Percentiles rank a stretch among this genome's conserved stretches.
Evolutionary conservation across 2,113 vertebrate species (phyloP).

Genomic region (Megalops atlanticus): DNA sequence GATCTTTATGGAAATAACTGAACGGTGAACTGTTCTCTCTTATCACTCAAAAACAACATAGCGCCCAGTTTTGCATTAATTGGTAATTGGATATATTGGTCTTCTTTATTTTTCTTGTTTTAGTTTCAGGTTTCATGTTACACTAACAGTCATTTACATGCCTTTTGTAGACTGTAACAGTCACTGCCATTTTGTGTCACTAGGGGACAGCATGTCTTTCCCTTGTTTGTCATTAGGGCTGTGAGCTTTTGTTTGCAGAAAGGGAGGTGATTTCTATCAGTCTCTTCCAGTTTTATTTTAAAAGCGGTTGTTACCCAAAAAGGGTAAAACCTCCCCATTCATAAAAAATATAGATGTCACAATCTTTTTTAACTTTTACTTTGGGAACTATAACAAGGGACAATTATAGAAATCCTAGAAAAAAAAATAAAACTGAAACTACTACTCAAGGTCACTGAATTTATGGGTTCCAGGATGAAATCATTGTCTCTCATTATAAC

Average conservation of each 20-base stretch:
- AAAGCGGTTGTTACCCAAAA: background rate
- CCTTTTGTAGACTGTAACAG: background rate
- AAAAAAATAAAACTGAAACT: background rate
- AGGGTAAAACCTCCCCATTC: conserved; percentile 17
- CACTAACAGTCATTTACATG: background rate
- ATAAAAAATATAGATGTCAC: conserved; percentile 23
- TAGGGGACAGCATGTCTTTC: conserved; percentile 21
- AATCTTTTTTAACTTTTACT: background rate
- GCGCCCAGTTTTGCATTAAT: too few relatives aligned
- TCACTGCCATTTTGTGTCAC: background rate
- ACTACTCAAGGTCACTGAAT: background rate
- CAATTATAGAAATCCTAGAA: background rate
- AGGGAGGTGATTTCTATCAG: background rate
- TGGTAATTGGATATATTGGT: too few relatives aligned
- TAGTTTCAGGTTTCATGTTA: too few relatives aligned
- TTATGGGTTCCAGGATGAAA: background rate
- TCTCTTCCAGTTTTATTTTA: conserved; percentile 6
- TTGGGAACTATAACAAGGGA: conserved; percentile 7
- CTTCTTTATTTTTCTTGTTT: too few relatives aligned
- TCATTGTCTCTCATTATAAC: background rate
- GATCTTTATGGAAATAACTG: too few relatives aligned
- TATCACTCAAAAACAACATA: too few relatives aligned
- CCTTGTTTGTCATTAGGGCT: background rate
- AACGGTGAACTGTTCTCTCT: too few relatives aligned
- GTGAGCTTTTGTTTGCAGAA: background rate